Base-by-base conservation (phyloP, 2,888 invertebrate species). In the Andrena camellia region DNA sequence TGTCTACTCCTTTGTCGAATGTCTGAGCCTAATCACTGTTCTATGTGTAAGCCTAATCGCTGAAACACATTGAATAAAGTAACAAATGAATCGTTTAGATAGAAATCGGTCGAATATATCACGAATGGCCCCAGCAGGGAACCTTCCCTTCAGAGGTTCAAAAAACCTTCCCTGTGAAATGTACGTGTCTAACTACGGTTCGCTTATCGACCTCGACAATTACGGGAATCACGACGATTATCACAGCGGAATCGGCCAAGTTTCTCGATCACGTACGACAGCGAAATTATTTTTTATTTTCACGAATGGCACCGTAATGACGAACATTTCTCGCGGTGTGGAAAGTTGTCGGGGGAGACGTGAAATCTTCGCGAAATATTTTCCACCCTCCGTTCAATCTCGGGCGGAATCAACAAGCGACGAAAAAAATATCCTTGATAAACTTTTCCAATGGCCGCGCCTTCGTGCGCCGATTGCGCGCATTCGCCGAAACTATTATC, bases 401-500 rank as follows among this genome's bases (percentile, higher is more conserved):
- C 60, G 42, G 69, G 26, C n/a, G 80, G 90, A 87, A 87, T 89
- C 90, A 90, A 90, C 88, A 89, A 86, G 85, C 88, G 81, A 82
- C 85, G 77, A 42, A 78, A 85, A 79, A 89, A 89, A 87, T 88
- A 82, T 84, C 86, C 82, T 89, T 85, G 76, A 68, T 74, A 76
- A 91, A 89, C 79, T 90, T 88, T 87, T 82, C 80, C 83, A 69
- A 88, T 81, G 81, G 80, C 66, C 83, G 81, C 83, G 82, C 76
- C 82, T 76, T 76, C 71, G 35, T 69, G 76, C 70, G 69, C 29
- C 57, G 69, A 54, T 59, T 74, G 75, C 76, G 81, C 70, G 82
- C 83, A 88, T 91, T 86, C 84, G 76, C 70, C 76, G 69, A 86
- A 90, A 91, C 90, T 91, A 91, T 91, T 91, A 92, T 91, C 90